Base-by-base conservation (phyloP, 2,888 invertebrate genomes). In the Antheraea yamamai region DNA sequence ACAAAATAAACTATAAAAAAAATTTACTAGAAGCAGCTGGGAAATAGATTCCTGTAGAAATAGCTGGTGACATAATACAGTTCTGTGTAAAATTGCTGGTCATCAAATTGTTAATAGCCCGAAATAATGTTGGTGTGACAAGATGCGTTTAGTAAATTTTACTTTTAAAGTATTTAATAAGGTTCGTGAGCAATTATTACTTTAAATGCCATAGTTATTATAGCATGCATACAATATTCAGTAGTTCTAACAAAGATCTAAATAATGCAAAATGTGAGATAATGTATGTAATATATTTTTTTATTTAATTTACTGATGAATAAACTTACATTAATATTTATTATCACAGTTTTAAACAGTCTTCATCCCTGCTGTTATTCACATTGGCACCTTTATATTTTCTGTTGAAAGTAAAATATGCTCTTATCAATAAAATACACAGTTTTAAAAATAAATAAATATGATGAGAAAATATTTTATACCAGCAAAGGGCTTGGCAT, bases 301-400 rank as follows among this genome's bases (percentile, higher is more conserved):
- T 55, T 55, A 12, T 20, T 55, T 18, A 55, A 55, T 18, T 20
- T 20, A 20, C 20, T 20, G 20, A 18, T 55, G 16, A 6, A 20
- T 20, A n/a, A 61, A 61, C 61, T 61, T 61, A 61, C 61, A 12
- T 61, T 61, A 61, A 61, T 61, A 23, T 61, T 61, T 61, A 61
- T 23, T 23, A 61, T 61, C 61, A 61, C 61, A 61, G 61, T 23
- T 23, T 61, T 14, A 61, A 10, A 55, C 55, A 61, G 23, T 23
- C 61, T 23, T 61, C 58, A 20, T 61, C 3, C 23, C 10, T 61
- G 14, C 23, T 61, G 12, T 23, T 61, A 4, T 8, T n/a, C 8
- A 61, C 61, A 23, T 12, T 23, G 23, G 23, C 61, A 23, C 61
- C 18, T 10, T 10, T 6, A 61, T 14, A 61, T n/a, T 61, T 23